Base-by-base conservation (phyloP, 2,797 vertebrate species). In the Carduelis carduelis region DNA sequence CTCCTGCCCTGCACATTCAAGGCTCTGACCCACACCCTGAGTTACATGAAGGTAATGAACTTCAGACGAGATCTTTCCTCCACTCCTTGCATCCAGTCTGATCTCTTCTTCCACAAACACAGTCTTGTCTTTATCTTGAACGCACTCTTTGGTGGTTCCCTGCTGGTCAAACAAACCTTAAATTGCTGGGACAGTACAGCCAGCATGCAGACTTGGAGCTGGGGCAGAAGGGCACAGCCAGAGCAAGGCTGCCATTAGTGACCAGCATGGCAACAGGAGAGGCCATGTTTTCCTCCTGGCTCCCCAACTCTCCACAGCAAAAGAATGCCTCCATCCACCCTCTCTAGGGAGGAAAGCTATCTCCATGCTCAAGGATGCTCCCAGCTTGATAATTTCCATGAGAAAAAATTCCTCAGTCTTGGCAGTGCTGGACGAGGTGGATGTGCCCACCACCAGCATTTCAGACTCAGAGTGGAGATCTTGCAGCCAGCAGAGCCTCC, bases 361-460 rank as follows among this genome's bases (percentile, higher is more conserved):
- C 15, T 64, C n/a, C 18, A 4, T 30, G 28, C 49, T 70, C 13
- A 3, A 47, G n/a, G 39, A 11, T 70, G 39, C 13, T 72, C 30
- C n/a, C n/a, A 66, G 49, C 16, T 84, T 70, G 26, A 52, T 5
- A 21, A 34, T 32, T 77, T 55, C 44, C 17, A 23, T 2, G 3
- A 53, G 43, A 56, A 55, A 71, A 83, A 41, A 35, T 53, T 20
- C 22, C 2, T 0, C 1, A 2, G 7, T 27, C 34, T 57, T 22
- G 34, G 34, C 5, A 7, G 28, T 49, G 76, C 55, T 0, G 0
- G 21, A 18, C 0, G 0, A 71, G 43, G 59, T 55, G 44, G n/a
- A 78, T 27, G 39, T 46, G 53, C 27, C 56, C 41, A 37, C 44
- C 37, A 19, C 15, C 19, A 24, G 32, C 18, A 37, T 39, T 85